Base-by-base conservation (phyloP, 2,888 invertebrate genomes). In the Rhagium mordax region DNA sequence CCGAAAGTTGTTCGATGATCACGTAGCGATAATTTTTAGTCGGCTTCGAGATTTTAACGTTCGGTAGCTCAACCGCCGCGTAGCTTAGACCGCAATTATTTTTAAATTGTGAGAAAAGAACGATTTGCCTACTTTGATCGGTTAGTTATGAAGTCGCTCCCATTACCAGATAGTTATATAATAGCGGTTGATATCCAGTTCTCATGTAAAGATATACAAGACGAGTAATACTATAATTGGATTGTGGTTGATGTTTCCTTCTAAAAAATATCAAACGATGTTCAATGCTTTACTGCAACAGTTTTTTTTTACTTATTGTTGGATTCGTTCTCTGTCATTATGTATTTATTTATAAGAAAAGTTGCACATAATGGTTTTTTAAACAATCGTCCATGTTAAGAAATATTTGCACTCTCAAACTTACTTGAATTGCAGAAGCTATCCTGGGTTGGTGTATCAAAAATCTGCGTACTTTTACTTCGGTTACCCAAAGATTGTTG, bases 41-140 rank as follows among this genome's bases (percentile, higher is more conserved):
- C 79, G 79, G 79, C 78, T 70, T 77, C 78, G 77, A 75, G 74
- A 78, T 79, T 81, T 81, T 79, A 82, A 74, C 79, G 80, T 82
- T 84, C 84, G 78, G 84, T 84, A 83, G 84, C 79, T 74, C 75
- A 74, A 74, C 83, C 76, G 80, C 83, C 84, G 83, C 85, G 82
- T 82, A 83, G 76, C 65, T 64, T 74, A 79, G 71, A 85, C 85
- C 86, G 83, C 86, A 86, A 86, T 86, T 84, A 86, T 85, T 85
- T 85, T 83, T 84, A 84, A 85, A 86, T 85, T 86, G 85, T 86
- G 86, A 86, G 86, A 86, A 86, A 78, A 69, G 55, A 72, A 69
- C 77, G 70, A 74, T 75, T 75, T 78, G 76, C 76, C 72, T 69
- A 67, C 71, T 66, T 53, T 60, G 66, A 65, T 67, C 70, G 27